These are phyloP conservation scores for Dichetophora obliterata DNA, from an alignment of 2,888 invertebrate species.

Conservation along the genomic window DNA sequence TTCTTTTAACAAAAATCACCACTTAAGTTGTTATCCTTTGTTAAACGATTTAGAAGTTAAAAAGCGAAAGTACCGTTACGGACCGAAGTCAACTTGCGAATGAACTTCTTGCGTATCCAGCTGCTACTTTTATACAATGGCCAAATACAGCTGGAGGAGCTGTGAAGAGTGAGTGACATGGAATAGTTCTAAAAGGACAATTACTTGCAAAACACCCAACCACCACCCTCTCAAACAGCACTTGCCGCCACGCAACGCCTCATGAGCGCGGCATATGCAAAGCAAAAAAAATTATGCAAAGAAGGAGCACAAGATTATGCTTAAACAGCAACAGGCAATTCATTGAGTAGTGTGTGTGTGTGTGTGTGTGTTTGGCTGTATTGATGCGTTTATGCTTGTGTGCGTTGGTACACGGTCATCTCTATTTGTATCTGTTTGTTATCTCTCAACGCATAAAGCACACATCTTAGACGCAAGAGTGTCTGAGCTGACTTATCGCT, in stretches of 20 bases:
- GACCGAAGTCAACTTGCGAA: constrained; percentile 49
- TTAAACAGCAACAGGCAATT: constrained; percentile 25
- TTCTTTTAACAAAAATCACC: no score
- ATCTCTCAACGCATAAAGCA: no score
- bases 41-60: neutral
- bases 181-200: constrained; percentile 24
- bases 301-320: constrained; percentile 37
- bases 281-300: constrained; percentile 52
- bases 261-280: constrained; percentile 17
- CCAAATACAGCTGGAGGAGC: neutral
- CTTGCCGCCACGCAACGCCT: neutral
- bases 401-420: neutral
- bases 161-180: neutral
- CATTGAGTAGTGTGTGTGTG: neutral
- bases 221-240: neutral
- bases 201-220: constrained; percentile 1
- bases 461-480: no score
- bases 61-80: constrained; percentile 17
- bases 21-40: neutral
- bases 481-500: constrained; percentile 1
- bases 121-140: constrained; percentile 41
- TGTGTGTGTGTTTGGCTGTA: neutral
- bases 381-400: neutral
- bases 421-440: no score
- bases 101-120: constrained; percentile 51